A percentile compares a stretch with the other conserved stretches of the same genome.
phyloP scores from a whole-genome alignment of 2,888 invertebrate species.

The Bimastos eiseni region DNA sequence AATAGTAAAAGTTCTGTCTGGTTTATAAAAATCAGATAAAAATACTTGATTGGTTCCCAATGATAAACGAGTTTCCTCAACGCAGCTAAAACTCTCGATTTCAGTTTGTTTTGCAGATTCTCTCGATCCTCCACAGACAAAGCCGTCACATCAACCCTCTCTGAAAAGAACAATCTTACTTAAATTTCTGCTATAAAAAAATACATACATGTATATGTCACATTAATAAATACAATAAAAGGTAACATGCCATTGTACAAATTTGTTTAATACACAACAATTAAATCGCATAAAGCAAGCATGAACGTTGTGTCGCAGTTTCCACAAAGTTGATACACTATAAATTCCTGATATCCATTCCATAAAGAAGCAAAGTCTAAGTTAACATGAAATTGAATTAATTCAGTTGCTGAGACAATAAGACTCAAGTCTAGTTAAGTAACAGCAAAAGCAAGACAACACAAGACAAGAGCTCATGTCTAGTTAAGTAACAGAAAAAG shows the following conservation, averaged over 20 bases:
- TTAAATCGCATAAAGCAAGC: neutral
- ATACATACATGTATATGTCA: too few species aligned
- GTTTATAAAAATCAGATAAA: neutral
- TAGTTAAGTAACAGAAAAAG: neutral
- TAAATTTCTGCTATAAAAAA: neutral
- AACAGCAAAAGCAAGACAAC: too few species aligned
- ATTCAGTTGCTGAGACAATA: neutral
- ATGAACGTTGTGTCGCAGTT: neutral
- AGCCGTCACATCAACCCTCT: neutral
- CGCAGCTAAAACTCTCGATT: slow-evolving; percentile 65
- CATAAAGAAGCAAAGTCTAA: neutral
- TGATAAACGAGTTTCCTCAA: slow-evolving; percentile 71
- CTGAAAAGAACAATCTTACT: neutral
- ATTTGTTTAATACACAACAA: too few species aligned
- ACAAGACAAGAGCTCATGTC: too few species aligned
- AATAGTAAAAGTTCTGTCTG: neutral
- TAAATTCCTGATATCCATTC: neutral
- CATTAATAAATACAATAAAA: too few species aligned
- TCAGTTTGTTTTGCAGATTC: slow-evolving; percentile 22
- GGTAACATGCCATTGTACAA: too few species aligned
- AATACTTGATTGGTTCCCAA: slow-evolving; percentile 73
- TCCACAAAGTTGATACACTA: neutral
- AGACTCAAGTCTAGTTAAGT: too few species aligned
- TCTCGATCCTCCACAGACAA: slow-evolving; percentile 24
- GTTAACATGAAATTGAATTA: neutral